Evolutionary conservation across 1,140 invertebrate species (phyloP).

Genomic region (Nasonia giraulti): DNA sequence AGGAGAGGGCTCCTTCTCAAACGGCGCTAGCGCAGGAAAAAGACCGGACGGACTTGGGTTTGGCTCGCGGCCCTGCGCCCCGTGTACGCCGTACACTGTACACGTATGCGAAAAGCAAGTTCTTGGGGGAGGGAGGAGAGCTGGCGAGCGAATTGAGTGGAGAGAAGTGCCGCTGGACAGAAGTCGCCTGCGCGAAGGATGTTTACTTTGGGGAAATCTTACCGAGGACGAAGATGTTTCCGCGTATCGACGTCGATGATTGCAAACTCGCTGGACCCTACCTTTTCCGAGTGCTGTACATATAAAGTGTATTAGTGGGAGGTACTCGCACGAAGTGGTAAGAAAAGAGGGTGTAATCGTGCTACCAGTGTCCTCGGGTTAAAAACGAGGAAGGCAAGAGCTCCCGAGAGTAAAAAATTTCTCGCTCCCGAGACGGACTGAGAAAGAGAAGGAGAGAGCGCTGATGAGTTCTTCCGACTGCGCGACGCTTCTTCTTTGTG

Average conservation of each 20-base stretch:
- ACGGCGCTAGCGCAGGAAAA: neutral
- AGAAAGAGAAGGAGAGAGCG: neutral
- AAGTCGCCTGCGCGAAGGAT: neutral
- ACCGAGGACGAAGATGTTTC: neutral
- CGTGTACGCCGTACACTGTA: neutral
- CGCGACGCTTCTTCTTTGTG: conserved; percentile 63
- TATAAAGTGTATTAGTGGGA: too few relatives aligned
- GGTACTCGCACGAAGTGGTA: neutral
- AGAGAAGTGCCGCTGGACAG: neutral
- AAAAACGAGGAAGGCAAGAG: conserved; percentile 58
- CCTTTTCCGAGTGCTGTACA: too few relatives aligned
- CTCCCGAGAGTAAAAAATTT: neutral
- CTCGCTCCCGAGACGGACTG: neutral
- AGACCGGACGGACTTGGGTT: conserved; percentile 21
- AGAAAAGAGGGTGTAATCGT: conserved; percentile 62
- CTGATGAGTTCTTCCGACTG: conserved; percentile 37
- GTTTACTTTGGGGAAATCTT: conserved; percentile 1
- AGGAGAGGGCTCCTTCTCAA: neutral
- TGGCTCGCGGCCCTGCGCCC: conserved; percentile 21
- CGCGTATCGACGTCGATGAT: too few relatives aligned
- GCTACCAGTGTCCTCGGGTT: conserved; percentile 64
- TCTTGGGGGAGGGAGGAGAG: conserved; percentile 20
- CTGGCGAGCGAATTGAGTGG: conserved; percentile 5
- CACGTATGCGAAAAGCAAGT: conserved; percentile 8
- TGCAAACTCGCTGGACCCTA: too few relatives aligned